Base-by-base conservation (phyloP, 2,888 invertebrate species). In the Prionchulus punctatus region DNA sequence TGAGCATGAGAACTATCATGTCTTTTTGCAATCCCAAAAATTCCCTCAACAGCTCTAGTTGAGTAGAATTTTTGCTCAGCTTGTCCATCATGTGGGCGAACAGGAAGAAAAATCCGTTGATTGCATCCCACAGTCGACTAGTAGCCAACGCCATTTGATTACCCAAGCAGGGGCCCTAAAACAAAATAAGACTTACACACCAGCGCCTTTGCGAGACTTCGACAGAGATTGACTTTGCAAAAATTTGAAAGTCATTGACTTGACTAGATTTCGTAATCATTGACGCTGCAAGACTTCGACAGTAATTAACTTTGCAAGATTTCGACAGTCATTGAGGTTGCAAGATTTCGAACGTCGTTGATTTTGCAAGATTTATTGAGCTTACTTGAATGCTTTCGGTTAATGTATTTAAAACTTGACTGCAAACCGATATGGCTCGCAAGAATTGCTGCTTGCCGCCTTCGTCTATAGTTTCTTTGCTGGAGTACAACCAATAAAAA, bases 11-110 rank as follows among this genome's bases (percentile, higher is more conserved):
- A 56, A 98, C 96, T 70, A 99, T 96, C 98, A 99, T 98, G 75
- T 99, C 99, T 71, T 98, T 99, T 76, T 99, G 98, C 56, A 99
- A 77, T 70, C 94, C 96, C 61, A 99, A 80, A 57, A 99, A 79
- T 71, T 98, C 96, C 73, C 94, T 87, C 56, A 99, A 78, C 63
- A 99, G 77, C 73, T 99, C 98, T 56, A 99, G 86, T 73, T 99
- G 98, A 53, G 91, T 91, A 1, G 92, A 88, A 74, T 98, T 92
- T 76, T 91, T 92, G 1, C 94, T 96, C 30, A 98, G 75, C 75
- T 98, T 98, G 72, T 94, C 94, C 74, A 99, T 98, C 96, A 99
- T 98, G 74, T 99, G 94, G 0, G 98, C 96, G 78, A 99, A 99
- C 4, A 99, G 79, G 78, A 98, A 99, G 55, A 99, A 82, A 76